Base-by-base conservation (phyloP, 2,888 invertebrate genomes). In the Tenodera sinensis region DNA sequence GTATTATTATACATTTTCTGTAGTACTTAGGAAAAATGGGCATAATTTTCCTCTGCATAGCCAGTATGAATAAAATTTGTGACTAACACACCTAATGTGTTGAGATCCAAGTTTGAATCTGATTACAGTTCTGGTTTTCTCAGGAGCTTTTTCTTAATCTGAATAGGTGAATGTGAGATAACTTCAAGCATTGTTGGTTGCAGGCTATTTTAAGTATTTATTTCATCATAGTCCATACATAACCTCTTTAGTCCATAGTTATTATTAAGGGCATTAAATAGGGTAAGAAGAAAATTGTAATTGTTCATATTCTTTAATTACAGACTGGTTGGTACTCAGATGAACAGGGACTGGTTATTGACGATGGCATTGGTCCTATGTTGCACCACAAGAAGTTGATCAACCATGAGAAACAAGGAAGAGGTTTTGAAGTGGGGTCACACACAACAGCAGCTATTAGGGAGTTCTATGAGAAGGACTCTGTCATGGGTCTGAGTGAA, bases 311-410 rank as follows among this genome's bases (percentile, higher is more conserved):
- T 90, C 20, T 47, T 15, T 84, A 20, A 28, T 88, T 90, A 28
- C 90, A 92, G 92, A 91, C 92, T 88, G 93, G 92, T 15, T 92
- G 92, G 91, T 93, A 92, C 90, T 92, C 92, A 1, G 91, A 91
- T 81, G 92, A 92, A 88, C 91, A 92, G 42, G 93, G 93, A 2
- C 90, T 92, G 1, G 91, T 91, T 81, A 89, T 92, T 83, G 92
- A 92, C 42, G 90, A 91, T 14, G 89, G 82, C 47, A 15, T 54
- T 6, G 28, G 15, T 28, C 81, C 54, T 2, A 87, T 87, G 28
- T 28, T 30, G 7, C 87, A 28, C 14, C 20, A 25, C 28, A 87
- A 28, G 81, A 86, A 28, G 27, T 34, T 54, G 8, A n/a, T 47
- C 12, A 47, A 47, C 83, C 25, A 47, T 42, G 83, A 71, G 71